These are phyloP conservation scores for Ceratina australensis DNA, from an alignment of 1,140 invertebrate genomes.

Conservation along the genomic window DNA sequence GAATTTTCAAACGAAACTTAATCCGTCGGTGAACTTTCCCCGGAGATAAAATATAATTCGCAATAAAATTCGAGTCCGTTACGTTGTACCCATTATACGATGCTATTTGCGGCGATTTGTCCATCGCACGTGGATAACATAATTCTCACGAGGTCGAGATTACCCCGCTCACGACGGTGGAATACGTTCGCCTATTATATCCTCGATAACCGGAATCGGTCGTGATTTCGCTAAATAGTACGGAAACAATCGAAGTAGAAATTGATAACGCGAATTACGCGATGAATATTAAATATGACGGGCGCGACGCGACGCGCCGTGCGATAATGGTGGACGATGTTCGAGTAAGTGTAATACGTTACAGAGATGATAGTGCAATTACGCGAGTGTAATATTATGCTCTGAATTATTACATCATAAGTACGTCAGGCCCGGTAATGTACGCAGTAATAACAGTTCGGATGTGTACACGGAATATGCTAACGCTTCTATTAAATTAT, in stretches of 20 bases:
- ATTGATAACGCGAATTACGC: slow-evolving; percentile 34
- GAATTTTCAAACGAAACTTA: not conserved
- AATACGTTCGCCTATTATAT: not conserved
- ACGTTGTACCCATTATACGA: no score
- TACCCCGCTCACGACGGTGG: no score
- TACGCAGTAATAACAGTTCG: slow-evolving; percentile 48
- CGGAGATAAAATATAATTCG: no score
- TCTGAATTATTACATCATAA: slow-evolving; percentile 51
- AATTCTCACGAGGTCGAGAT: not conserved
- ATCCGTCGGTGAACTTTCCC: no score
- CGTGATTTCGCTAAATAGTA: slow-evolving; percentile 5
- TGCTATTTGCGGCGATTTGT: not conserved
- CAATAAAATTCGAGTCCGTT: no score
- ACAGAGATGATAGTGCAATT: slow-evolving; percentile 46
- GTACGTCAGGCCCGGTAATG: slow-evolving; percentile 41
- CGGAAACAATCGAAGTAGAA: slow-evolving; percentile 36
- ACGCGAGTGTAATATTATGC: slow-evolving; percentile 47
- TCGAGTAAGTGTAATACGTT: slow-evolving; percentile 37
- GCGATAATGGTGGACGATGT: slow-evolving; percentile 31
- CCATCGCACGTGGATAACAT: no score
- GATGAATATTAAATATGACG: slow-evolving; percentile 38
- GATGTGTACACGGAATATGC: slow-evolving; percentile 21
- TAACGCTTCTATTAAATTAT: slow-evolving; percentile 40
- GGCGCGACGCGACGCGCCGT: slow-evolving; percentile 14
- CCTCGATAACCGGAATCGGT: not conserved